These are phyloP conservation scores for Pygoscelis adeliae DNA, from an alignment of 2,113 vertebrate genomes.

Conservation along the genomic window DNA sequence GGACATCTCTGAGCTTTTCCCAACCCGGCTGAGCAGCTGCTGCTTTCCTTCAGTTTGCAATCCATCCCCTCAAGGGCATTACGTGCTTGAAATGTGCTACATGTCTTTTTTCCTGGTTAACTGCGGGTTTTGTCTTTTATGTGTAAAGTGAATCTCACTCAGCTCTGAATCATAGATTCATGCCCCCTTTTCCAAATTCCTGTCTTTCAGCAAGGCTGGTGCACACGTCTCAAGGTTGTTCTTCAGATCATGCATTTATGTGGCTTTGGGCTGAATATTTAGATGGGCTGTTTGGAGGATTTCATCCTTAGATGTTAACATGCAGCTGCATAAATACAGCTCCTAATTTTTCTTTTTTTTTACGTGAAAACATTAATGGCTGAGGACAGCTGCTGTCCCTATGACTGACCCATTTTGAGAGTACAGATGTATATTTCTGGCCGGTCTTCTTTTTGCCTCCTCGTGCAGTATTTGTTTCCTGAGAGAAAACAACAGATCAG, in stretches of 20 bases:
- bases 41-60: accelerated
- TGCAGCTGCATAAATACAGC: neutral
- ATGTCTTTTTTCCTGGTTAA: neutral
- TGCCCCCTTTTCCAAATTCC: neutral
- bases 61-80: neutral
- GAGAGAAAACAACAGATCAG: conserved; percentile 26
- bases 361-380: neutral
- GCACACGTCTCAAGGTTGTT: neutral
- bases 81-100: neutral
- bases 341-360: neutral
- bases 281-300: neutral
- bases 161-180: neutral
- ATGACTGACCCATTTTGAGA: neutral
- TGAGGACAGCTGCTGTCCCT: neutral
- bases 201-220: neutral
- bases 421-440: neutral
- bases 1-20: neutral
- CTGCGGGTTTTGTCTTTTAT: neutral
- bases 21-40: neutral
- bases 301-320: neutral
- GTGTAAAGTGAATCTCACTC: neutral
- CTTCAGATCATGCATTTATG: neutral
- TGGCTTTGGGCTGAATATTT: neutral
- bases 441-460: neutral
- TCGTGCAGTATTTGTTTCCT: neutral